A percentile compares a stretch with the other conserved stretches of the same genome.
phyloP scores from a whole-genome alignment of 2,797 vertebrate species.

The Sebastiscus albofasciatus region DNA sequence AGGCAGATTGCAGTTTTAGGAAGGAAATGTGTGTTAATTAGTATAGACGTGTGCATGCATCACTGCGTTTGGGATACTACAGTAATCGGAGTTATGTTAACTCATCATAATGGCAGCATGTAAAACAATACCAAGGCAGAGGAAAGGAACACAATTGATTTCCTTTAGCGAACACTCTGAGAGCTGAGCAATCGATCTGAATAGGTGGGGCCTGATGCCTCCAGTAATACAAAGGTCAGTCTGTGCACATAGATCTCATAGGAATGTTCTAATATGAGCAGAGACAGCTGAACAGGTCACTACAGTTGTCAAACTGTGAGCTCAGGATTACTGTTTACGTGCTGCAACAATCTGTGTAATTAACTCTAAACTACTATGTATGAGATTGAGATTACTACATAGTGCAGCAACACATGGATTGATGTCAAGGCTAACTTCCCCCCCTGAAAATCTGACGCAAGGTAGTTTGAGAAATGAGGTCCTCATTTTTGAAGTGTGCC shows the following conservation, averaged over 20 bases:
- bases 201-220: not conserved
- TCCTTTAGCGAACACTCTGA: not conserved
- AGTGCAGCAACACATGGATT: not conserved
- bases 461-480: constrained; percentile 61
- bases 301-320: not conserved
- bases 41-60: not conserved
- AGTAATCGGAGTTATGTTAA: not conserved
- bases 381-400: not conserved
- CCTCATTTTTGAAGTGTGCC: constrained; percentile 70
- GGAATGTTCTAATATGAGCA: not conserved
- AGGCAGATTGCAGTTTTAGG: not conserved
- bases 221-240: constrained; percentile 10
- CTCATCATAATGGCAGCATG: not conserved
- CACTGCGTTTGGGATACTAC: not conserved
- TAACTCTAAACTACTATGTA: not conserved
- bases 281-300: not conserved
- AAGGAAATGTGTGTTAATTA: not conserved
- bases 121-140: not conserved
- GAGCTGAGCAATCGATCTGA: not conserved
- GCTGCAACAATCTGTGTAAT: not conserved
- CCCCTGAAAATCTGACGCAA: constrained; percentile 33
- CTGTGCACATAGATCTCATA: too few relatives aligned
- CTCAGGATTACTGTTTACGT: not conserved
- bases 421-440: not conserved
- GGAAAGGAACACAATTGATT: not conserved